Evolutionary conservation across 2,113 vertebrate species (phyloP).

Genomic region (Albula goreensis): DNA sequence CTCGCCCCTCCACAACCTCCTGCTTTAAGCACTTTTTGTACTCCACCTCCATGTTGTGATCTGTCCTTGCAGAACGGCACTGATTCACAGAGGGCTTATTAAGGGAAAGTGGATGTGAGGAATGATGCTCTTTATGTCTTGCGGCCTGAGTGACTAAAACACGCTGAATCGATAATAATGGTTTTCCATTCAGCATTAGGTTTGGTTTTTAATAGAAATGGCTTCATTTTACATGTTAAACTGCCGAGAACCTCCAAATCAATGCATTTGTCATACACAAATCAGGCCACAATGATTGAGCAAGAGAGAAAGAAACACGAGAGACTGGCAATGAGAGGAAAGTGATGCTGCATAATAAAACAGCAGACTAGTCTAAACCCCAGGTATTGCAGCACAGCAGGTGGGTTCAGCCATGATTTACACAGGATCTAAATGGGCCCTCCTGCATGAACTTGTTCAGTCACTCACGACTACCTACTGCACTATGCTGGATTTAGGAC

Average conservation of each 20-base stretch:
- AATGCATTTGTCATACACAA: background rate
- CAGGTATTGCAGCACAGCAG: background rate
- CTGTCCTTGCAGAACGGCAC: background rate
- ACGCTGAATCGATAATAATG: slow-evolving; percentile 17
- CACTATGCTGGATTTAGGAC: background rate
- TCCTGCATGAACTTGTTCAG: background rate
- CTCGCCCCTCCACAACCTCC: background rate
- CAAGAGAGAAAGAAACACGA: background rate
- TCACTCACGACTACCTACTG: background rate
- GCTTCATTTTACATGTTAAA: background rate
- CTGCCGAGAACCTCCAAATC: background rate
- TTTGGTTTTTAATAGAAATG: background rate
- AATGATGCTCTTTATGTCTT: background rate
- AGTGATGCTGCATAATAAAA: background rate
- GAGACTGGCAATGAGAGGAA: too few relatives aligned
- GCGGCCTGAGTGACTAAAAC: slow-evolving; percentile 2
- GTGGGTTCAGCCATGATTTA: background rate
- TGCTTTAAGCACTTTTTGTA: background rate
- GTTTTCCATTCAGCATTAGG: slow-evolving; percentile 17
- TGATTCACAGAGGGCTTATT: background rate
- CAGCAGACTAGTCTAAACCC: background rate
- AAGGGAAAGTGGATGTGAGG: background rate
- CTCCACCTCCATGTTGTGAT: background rate
- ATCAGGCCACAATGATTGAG: background rate
- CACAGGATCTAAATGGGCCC: background rate